Percentiles rank a stretch among this genome's conserved stretches.
Evolutionary conservation across 35 echinoderm and acorn worm species (phyloP).

Genomic region (Strongylocentrotus purpuratus): DNA sequence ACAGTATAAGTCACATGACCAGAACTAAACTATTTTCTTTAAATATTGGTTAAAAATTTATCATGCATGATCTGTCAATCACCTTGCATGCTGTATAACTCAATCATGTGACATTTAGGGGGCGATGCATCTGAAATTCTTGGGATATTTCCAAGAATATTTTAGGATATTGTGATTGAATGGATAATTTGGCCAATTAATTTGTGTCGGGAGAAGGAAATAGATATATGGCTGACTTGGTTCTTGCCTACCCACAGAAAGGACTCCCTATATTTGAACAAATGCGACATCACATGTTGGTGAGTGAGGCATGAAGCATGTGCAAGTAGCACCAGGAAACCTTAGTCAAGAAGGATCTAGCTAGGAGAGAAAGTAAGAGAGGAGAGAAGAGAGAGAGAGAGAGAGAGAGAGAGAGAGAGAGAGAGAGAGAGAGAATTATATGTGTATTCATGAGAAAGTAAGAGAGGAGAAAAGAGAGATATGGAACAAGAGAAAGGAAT

Average conservation of each 20-base stretch:
- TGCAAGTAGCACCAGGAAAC: neutral
- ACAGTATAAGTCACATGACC: no score
- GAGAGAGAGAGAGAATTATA: no score
- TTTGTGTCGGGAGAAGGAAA: neutral
- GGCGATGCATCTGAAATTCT: no score
- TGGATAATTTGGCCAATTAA: neutral
- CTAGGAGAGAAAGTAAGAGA: no score
- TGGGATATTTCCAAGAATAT: neutral
- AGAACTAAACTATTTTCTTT: no score
- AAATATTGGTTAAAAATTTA: no score
- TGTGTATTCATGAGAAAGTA: neutral
- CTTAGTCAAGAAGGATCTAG: no score
- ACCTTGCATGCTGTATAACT: neutral
- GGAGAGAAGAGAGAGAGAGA: no score
- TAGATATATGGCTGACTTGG: neutral
- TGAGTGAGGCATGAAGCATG: constrained; percentile 28
- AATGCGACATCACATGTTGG: neutral
- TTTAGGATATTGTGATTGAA: neutral
- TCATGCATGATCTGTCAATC: no score
- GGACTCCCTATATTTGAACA: neutral
- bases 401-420: no score
- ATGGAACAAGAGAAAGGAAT: neutral
- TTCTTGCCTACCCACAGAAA: neutral
- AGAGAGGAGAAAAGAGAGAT: neutral
- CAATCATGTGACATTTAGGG: neutral